A percentile compares a stretch with the other conserved stretches of the same genome.
These are phyloP conservation scores for Trinorchestia longiramus DNA, from an alignment of 1,140 invertebrate species.

Conservation along the genomic window DNA sequence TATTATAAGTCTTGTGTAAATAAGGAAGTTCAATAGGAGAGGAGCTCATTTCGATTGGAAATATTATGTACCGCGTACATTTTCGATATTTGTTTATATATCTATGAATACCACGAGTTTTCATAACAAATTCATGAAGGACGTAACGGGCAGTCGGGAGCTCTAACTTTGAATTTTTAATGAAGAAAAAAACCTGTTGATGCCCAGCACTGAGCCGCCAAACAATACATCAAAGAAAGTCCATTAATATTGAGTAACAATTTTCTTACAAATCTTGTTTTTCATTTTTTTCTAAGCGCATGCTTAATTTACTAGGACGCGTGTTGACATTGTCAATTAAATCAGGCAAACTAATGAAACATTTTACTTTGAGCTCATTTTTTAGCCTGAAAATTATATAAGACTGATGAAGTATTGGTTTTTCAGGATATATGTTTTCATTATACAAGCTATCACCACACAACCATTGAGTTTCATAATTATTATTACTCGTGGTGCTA, in stretches of 20 bases:
- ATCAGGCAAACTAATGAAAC: background rate
- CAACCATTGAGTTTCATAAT: background rate
- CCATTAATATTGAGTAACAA: background rate
- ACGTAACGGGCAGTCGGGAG: background rate
- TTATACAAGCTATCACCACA: background rate
- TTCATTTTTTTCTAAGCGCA: background rate
- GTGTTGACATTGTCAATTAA: background rate
- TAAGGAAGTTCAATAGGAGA: background rate
- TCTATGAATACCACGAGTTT: background rate
- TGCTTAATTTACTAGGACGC: background rate
- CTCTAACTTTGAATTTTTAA: background rate
- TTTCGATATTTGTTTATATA: background rate
- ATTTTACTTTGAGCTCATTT: background rate
- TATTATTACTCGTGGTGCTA: background rate
- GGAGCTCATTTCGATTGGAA: background rate
- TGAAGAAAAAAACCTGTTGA: background rate
- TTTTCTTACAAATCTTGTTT: background rate
- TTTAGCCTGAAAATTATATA: background rate
- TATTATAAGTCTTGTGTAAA: background rate
- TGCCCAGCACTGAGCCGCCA: background rate
- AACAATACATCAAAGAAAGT: background rate
- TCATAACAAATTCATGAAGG: background rate
- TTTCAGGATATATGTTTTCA: background rate
- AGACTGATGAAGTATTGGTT: background rate
- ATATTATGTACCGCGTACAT: background rate